phyloP scores from a whole-genome alignment of 1,140 invertebrate genomes.

The Adoxophyes honmai region DNA sequence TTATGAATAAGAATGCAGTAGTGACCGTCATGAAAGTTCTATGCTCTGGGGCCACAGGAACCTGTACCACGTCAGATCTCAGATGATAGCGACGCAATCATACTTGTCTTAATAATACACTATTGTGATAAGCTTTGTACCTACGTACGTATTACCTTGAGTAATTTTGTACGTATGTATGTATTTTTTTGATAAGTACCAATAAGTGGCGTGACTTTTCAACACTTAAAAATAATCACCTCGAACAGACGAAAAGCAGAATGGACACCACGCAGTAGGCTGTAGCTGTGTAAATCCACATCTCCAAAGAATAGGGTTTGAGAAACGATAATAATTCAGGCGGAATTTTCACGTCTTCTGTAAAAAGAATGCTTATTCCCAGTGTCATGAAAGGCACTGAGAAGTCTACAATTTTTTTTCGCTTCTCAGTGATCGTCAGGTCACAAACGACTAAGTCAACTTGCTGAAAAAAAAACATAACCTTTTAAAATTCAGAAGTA shows the following conservation, averaged over 20 bases:
- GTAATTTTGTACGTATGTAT: too few relatives aligned
- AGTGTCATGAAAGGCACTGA: conserved; percentile 94
- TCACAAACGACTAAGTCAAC: conserved; percentile 94
- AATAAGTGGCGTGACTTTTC: too few relatives aligned
- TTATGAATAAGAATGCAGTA: too few relatives aligned
- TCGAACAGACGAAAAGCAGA: conserved; percentile 86
- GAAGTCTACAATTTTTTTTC: conserved; percentile 91
- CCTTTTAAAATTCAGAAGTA: too few relatives aligned
- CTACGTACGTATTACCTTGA: too few relatives aligned
- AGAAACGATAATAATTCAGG: conserved; percentile 88
- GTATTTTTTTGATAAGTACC: too few relatives aligned
- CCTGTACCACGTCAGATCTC: too few relatives aligned
- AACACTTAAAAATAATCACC: conserved; percentile 74
- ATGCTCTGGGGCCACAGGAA: too few relatives aligned
- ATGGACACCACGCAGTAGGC: conserved; percentile 89
- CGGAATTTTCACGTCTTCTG: conserved; percentile 82
- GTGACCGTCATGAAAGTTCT: too few relatives aligned
- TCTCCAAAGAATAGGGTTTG: conserved; percentile 88
- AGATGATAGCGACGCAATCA: too few relatives aligned
- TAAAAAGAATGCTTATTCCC: conserved; percentile 89
- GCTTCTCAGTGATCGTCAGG: conserved; percentile 91
- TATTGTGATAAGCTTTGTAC: too few relatives aligned
- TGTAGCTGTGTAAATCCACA: conserved; percentile 91
- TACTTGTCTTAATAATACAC: too few relatives aligned
- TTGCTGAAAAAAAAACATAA: conserved; percentile 76